Evolutionary conservation across 2,888 invertebrate genomes (phyloP).

Genomic region (Euspilapteryx auroguttella): DNA sequence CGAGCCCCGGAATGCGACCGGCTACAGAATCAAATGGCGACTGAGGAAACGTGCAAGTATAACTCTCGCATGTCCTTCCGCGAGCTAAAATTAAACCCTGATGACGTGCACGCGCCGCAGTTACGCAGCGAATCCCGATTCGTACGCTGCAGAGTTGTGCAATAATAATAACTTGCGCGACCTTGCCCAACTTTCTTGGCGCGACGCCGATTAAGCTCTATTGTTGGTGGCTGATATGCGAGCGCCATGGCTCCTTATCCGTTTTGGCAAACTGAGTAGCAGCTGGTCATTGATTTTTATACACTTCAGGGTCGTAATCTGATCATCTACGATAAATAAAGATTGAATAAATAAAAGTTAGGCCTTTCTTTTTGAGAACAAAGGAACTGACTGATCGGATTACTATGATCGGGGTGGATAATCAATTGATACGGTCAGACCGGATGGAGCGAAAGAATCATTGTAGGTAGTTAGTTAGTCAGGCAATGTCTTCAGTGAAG

Average conservation of each 20-base stretch:
- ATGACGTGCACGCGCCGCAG: slow-evolving; percentile 41
- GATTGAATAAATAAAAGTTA: no score
- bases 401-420: no score
- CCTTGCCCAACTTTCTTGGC: slow-evolving; percentile 50
- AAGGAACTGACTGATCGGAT: no score
- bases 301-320: no score
- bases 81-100: slow-evolving; percentile 44
- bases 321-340: no score
- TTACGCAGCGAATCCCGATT: slow-evolving; percentile 32
- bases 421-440: no score
- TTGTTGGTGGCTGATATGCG: neutral
- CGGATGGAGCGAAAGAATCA: no score
- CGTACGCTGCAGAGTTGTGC: slow-evolving; percentile 40
- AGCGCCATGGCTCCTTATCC: neutral
- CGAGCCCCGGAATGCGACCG: slow-evolving; percentile 21
- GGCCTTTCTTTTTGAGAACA: no score
- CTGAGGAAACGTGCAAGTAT: slow-evolving; percentile 32
- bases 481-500: no score
- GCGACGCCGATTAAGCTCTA: slow-evolving; percentile 14
- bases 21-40: slow-evolving; percentile 21
- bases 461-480: no score
- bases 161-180: slow-evolving; percentile 43
- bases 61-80: slow-evolving; percentile 37
- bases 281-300: no score
- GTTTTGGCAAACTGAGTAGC: neutral